Conservation (phyloP, 2,888 invertebrate species). For the Halocaridina rubra region DNA sequence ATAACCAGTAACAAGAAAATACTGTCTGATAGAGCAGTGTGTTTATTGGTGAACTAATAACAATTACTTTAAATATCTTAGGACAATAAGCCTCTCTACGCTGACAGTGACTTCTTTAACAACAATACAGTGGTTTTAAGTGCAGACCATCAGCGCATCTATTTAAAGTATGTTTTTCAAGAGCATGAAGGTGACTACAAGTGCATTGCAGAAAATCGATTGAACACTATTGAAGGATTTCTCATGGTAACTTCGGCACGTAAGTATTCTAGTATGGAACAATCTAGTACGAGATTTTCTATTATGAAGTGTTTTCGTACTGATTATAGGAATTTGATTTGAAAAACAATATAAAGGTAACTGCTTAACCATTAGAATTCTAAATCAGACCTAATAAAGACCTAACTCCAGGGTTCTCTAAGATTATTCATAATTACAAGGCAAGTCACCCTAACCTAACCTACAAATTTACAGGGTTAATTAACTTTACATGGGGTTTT, state of each 20-base stretch:
- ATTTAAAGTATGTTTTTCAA: not conserved
- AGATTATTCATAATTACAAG: too few relatives aligned
- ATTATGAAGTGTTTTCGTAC: not conserved
- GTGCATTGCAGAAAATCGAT: constrained; percentile 21
- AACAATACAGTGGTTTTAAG: not conserved
- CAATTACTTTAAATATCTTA: too few relatives aligned
- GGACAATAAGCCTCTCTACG: constrained; percentile 4
- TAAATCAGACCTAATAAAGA: too few relatives aligned
- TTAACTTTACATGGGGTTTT: too few relatives aligned
- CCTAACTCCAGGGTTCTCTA: too few relatives aligned
- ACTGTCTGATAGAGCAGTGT: too few relatives aligned
- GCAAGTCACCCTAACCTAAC: too few relatives aligned
- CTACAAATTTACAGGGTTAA: too few relatives aligned
- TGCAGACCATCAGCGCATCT: not conserved
- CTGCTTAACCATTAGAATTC: not conserved
- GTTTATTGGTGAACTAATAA: too few relatives aligned
- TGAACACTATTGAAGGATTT: not conserved
- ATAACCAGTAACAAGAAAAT: too few relatives aligned
- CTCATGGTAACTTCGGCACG: not conserved
- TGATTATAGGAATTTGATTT: not conserved
- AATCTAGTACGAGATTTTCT: too few relatives aligned
- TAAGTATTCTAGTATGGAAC: not conserved
- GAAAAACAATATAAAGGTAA: not conserved
- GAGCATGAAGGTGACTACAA: constrained; percentile 18
- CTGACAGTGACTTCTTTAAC: not conserved